Percentiles rank a stretch among this genome's conserved stretches.
These are phyloP conservation scores for Megaceryle maxima DNA, from an alignment of 2,113 vertebrate genomes.

Conservation along the genomic window DNA sequence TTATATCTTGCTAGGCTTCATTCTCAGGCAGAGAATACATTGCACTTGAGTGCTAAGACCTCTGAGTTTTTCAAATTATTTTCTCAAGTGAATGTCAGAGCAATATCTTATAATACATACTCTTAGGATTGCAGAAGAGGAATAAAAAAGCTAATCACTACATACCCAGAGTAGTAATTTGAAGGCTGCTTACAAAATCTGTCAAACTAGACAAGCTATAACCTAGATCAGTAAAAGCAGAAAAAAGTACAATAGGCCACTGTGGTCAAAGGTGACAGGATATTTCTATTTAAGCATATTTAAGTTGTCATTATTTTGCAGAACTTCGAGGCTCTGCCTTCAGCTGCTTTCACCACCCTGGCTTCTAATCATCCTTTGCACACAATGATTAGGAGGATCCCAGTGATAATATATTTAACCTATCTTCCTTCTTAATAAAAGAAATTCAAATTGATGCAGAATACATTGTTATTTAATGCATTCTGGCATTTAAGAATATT, in stretches of 20 bases:
- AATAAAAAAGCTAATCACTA: constrained; percentile 52
- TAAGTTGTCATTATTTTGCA: not conserved
- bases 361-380: not conserved
- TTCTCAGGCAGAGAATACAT: not conserved
- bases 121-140: constrained; percentile 13
- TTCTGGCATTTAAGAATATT: not conserved
- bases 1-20: not conserved
- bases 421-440: not conserved
- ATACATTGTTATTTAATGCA: not conserved
- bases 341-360: not conserved
- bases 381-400: not conserved
- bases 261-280: not conserved
- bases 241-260: not conserved
- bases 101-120: not conserved
- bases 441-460: not conserved
- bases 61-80: constrained; percentile 18
- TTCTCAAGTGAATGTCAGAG: constrained; percentile 34
- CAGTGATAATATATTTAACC: not conserved
- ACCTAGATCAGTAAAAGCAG: not conserved
- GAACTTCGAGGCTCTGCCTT: not conserved
- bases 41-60: not conserved
- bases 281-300: constrained; percentile 27
- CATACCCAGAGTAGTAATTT: constrained; percentile 31
- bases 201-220: constrained; percentile 9
- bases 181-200: constrained; percentile 41